These are phyloP conservation scores for Morinoia aosen DNA, from an alignment of 2,888 invertebrate species.

Conservation along the genomic window DNA sequence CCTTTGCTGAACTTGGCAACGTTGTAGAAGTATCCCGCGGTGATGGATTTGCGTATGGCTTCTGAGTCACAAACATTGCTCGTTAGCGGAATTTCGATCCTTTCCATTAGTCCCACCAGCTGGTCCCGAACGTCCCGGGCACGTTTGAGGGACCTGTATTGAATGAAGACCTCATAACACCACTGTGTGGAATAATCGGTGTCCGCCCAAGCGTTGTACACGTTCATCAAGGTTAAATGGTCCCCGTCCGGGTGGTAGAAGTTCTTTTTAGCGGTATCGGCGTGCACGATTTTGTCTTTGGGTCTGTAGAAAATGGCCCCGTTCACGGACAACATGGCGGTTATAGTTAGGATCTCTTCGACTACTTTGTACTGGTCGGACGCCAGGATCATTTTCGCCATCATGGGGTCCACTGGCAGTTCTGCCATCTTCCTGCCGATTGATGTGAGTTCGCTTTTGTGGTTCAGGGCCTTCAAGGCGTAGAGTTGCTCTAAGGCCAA, in stretches of 20 bases:
- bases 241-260: constrained; percentile 95
- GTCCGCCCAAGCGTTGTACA: constrained; percentile 97
- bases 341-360: constrained; percentile 95
- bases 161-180: constrained; percentile 99
- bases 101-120: constrained; percentile 91
- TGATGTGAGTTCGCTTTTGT: constrained; percentile 96
- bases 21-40: constrained; percentile 98
- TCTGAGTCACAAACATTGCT: constrained; percentile 87
- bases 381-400: constrained; percentile 97
- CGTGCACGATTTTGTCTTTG: constrained; percentile 98
- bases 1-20: constrained; percentile 94
- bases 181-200: constrained; percentile 96
- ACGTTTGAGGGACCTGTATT: constrained; percentile 92
- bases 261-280: constrained; percentile 95
- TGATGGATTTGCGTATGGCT: constrained; percentile 93
- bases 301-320: constrained; percentile 98
- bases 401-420: constrained; percentile 98
- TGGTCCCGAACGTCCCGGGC: constrained; percentile 97
- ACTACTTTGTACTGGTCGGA: constrained; percentile 98
- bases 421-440: constrained; percentile 98
- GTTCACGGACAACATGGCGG: constrained; percentile 98
- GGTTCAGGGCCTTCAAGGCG: constrained; percentile 96
- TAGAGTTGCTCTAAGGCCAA: constrained; percentile 97
- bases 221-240: constrained; percentile 94
- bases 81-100: constrained; percentile 96